Evolutionary conservation across 1,140 invertebrate genomes (phyloP), one percentile per base, ranked within the genome.

Genomic region (Zaprionus tsacasi): DNA sequence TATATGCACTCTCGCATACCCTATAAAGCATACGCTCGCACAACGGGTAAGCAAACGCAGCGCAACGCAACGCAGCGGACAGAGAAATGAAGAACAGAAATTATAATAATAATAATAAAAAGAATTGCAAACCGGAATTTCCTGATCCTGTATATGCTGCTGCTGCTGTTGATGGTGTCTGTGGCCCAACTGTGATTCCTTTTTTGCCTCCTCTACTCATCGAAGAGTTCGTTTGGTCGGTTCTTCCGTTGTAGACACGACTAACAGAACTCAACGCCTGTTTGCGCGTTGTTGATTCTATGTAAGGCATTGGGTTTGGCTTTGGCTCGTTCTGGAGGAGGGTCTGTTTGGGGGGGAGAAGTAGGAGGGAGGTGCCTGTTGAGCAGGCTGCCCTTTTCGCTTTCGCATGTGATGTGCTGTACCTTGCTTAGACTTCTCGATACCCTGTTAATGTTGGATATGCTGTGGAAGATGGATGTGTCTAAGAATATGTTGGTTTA

Each of bases 51-150:
- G 33, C 33, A 21, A 21, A 21, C 30, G 7, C 30, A 33, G 4
- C 5, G 36, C 45, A 50, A 3, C 6, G 27, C 27, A 15, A 50
- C 15, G 48, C 21, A 30, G 27, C n/a, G 3, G 40, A 45, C 15
- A 45, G 59, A 59, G 40, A 61, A 30, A 66, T 50, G 68, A 70
- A 78, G 60, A 76, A 79, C 69, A 74, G 68, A 80, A 88, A 88
- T 81, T 75, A 74, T 75, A 83, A 88, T 78, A 88, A 88, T 82
- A 54, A 67, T 73, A 59, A 40, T 43, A 89, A 89, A 83, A 89
- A 83, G 78, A 88, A 89, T 88, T 81, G 77, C 66, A 88, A 88
- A 88, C 85, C 85, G 85, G 85, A 88, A 89, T 88, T 88, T 89
- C 85, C 85, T 81, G 85, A 88, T 88, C 85, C 83, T 88, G 79